A percentile compares a stretch with the other conserved stretches of the same genome.
phyloP scores from a whole-genome alignment of 2,888 invertebrate species.

The Podabrus alpinus region DNA sequence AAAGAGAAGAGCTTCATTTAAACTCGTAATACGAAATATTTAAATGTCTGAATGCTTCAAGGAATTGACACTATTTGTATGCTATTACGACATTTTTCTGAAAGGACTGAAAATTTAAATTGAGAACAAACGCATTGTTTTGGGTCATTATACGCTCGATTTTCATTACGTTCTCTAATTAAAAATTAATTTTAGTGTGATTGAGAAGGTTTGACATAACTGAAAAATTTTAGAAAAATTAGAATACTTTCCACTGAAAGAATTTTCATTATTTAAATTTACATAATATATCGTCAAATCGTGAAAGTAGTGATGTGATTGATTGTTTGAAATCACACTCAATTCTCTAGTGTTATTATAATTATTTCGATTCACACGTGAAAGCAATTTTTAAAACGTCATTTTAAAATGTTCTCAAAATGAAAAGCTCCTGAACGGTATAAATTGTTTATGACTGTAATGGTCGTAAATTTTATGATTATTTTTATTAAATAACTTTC shows the following conservation, averaged over 20 bases:
- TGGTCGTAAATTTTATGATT: neutral
- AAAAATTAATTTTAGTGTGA: neutral
- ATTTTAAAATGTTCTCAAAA: neutral
- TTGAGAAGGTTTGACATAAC: neutral
- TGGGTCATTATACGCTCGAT: neutral
- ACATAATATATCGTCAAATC: neutral
- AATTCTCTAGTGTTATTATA: too few relatives aligned
- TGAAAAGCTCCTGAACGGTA: neutral
- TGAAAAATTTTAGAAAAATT: neutral
- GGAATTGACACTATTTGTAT: neutral
- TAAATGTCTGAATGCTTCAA: too few relatives aligned
- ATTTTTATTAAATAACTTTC: neutral
- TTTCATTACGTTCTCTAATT: neutral
- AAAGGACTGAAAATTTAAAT: neutral
- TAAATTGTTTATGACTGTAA: neutral
- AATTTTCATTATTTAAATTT: neutral
- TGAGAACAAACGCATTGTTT: neutral
- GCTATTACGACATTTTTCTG: neutral
- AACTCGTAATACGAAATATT: too few relatives aligned
- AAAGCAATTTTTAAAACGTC: neutral
- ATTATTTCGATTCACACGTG: neutral
- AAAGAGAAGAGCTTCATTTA: neutral
- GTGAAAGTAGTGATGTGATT: neutral
- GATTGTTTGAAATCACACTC: neutral
- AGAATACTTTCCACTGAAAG: neutral